Evolutionary conservation across 2,888 invertebrate species (phyloP).

Genomic region (Horisme vitalbata): DNA sequence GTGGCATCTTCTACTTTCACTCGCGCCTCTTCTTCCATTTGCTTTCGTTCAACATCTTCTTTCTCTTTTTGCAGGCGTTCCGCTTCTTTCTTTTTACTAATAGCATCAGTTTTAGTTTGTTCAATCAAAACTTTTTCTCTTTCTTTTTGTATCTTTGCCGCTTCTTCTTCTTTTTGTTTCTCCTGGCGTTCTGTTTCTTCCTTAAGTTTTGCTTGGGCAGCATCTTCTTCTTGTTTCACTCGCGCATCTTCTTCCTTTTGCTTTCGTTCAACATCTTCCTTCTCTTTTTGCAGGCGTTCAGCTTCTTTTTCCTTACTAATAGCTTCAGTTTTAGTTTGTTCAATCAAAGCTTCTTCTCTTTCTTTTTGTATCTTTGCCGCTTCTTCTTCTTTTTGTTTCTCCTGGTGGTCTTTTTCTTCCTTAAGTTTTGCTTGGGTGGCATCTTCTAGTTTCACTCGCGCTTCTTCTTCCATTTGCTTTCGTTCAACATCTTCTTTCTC

Average conservation of each 20-base stretch:
- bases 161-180: constrained; percentile 21
- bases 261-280: constrained; percentile 22
- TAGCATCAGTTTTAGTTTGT: no score
- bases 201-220: no score
- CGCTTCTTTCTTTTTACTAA: no score
- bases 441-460: constrained; percentile 4
- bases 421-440: background rate
- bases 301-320: background rate
- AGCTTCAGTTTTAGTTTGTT: no score
- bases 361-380: background rate
- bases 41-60: background rate
- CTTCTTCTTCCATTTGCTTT: constrained; percentile 13
- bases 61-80: constrained; percentile 23
- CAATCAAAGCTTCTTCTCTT: background rate
- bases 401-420: background rate
- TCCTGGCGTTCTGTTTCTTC: constrained; percentile 12
- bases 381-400: background rate
- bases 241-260: no score
- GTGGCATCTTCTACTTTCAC: no score
- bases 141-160: constrained; percentile 6
- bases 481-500: constrained; percentile 10
- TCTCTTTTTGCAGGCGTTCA: background rate
- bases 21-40: constrained; percentile 1
- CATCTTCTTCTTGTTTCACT: no score
- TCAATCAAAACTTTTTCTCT: constrained; percentile 17